Conservation (phyloP, 2,113 vertebrate species). For the Hepsetus odoe region DNA sequence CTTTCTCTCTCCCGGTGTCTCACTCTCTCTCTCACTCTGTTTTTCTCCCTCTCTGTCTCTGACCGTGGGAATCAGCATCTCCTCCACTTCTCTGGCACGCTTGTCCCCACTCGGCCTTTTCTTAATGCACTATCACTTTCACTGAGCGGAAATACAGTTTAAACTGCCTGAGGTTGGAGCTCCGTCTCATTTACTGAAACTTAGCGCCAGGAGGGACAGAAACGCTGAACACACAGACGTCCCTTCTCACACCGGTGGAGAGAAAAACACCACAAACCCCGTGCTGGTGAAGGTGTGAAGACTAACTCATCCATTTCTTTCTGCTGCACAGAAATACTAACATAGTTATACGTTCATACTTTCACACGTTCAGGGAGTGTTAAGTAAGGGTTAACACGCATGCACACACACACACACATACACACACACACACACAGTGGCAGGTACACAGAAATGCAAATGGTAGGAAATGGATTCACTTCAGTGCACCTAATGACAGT, state of each 20-base stretch:
- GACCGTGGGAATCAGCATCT: slow-evolving; percentile 73
- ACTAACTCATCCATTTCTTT: too few species aligned
- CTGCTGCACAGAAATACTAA: too few species aligned
- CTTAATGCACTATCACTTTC: slow-evolving; percentile 80
- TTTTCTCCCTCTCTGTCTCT: background rate
- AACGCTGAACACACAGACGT: background rate
- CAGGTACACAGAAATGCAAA: slow-evolving; percentile 74
- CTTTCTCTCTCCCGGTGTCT: too few species aligned
- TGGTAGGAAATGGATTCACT: slow-evolving; percentile 76
- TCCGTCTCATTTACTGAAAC: slow-evolving; percentile 77
- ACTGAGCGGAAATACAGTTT: slow-evolving; percentile 79
- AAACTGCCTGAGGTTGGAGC: slow-evolving; percentile 74
- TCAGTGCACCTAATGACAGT: slow-evolving; percentile 80
- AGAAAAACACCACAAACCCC: background rate
- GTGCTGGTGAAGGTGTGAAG: slow-evolving; percentile 1
- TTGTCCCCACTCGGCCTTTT: slow-evolving; percentile 75
- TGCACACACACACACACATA: background rate
- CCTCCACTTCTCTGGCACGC: slow-evolving; percentile 69
- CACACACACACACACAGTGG: slow-evolving; percentile 61
- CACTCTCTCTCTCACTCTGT: background rate
- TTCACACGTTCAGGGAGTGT: background rate
- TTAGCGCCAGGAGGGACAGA: slow-evolving; percentile 53
- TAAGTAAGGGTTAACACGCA: background rate
- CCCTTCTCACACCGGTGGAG: too few species aligned
- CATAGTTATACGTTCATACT: too few species aligned